Percentiles rank a stretch among this genome's conserved stretches.
Conservation (phyloP, 2,888 invertebrate species). For the Acanthosepion lycidas region DNA sequence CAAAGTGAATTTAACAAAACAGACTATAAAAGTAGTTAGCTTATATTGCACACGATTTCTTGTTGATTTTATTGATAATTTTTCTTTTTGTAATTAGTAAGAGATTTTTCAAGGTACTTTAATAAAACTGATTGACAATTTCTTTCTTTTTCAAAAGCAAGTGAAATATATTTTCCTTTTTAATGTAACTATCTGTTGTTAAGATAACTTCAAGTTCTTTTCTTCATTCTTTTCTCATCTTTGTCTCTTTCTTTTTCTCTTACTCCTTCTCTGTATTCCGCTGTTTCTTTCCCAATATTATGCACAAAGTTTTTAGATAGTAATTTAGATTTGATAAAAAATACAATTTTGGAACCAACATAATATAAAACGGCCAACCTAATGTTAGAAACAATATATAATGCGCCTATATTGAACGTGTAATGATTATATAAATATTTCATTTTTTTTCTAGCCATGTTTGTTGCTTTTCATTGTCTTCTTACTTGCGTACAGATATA, state of each 20-base stretch:
- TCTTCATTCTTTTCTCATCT: neutral
- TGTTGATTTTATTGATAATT: neutral
- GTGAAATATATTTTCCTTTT: neutral
- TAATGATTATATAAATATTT: neutral
- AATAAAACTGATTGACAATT: neutral
- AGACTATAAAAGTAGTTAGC: neutral
- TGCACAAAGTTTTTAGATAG: neutral
- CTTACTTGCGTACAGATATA: no score
- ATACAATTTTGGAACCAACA: neutral
- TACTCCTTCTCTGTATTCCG: neutral
- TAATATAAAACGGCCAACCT: neutral
- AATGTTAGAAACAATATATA: neutral
- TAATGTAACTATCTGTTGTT: neutral
- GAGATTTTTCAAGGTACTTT: neutral
- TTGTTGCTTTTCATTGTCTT: no score
- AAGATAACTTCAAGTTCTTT: neutral
- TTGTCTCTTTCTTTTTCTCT: neutral
- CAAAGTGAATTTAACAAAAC: no score
- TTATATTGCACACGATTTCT: neutral
- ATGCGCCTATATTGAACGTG: neutral
- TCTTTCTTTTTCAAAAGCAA: neutral
- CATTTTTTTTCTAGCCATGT: no score
- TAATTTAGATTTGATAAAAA: neutral
- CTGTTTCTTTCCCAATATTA: neutral
- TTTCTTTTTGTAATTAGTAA: neutral